Percentiles rank a stretch among this genome's conserved stretches.
These are phyloP conservation scores for Pterobdella sp. DNA, from an alignment of 2,888 invertebrate species.

Conservation along the genomic window DNA sequence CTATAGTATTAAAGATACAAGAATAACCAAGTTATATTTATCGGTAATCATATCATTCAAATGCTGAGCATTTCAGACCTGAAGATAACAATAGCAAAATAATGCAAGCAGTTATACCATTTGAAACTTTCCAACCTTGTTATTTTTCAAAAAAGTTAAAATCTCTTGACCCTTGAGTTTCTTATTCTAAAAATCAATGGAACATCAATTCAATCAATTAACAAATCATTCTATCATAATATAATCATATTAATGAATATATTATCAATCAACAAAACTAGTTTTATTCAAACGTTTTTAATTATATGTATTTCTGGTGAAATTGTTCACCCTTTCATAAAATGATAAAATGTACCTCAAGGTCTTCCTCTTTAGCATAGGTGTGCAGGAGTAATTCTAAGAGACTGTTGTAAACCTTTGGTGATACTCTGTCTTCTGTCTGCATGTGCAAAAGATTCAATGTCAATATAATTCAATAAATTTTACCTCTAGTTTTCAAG, in stretches of 20 bases:
- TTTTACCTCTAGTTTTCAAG: too few species aligned
- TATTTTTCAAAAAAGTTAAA: not conserved
- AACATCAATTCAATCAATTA: not conserved
- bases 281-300: too few species aligned
- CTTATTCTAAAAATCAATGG: not conserved
- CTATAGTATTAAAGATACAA: not conserved
- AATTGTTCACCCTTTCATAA: not conserved
- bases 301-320: too few species aligned
- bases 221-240: not conserved
- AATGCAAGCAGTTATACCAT: too few species aligned
- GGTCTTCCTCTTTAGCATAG: not conserved
- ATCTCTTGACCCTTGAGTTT: not conserved
- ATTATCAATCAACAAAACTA: not conserved
- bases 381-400: not conserved
- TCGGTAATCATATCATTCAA: not conserved
- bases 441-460: not conserved
- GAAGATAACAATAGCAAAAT: too few species aligned
- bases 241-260: not conserved
- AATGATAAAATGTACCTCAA: not conserved
- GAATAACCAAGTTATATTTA: not conserved
- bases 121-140: not conserved
- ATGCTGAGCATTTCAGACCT: not conserved
- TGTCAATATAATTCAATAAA: too few species aligned
- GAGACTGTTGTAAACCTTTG: slow-evolving; percentile 5
- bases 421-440: not conserved